Conservation (phyloP, 2,113 vertebrate genomes). For the Nesogale talazaci region DNA sequence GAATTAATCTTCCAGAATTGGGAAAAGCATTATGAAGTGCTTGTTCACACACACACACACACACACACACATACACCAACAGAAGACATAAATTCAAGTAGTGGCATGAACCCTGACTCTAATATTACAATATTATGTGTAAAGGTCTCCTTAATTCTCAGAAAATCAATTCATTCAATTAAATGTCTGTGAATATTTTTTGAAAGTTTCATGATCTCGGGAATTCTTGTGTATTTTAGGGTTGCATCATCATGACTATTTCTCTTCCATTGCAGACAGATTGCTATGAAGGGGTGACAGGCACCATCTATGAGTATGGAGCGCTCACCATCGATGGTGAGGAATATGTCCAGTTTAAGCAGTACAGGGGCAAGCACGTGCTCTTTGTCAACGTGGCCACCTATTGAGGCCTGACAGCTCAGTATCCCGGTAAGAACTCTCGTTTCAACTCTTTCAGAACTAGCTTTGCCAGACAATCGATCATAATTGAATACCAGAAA, state of each 20-base stretch:
- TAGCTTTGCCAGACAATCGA: neutral
- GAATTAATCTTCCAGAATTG: neutral
- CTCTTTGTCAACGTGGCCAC: conserved; percentile 96
- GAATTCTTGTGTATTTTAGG: neutral
- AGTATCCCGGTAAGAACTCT: conserved; percentile 91
- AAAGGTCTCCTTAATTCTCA: neutral
- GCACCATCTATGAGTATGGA: conserved; percentile 89
- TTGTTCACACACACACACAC: neutral
- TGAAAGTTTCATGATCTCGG: neutral
- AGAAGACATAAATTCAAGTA: neutral
- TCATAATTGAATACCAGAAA: neutral
- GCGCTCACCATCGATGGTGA: conserved; percentile 88
- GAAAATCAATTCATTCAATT: neutral
- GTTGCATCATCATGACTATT: neutral
- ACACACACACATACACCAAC: neutral
- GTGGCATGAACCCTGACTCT: neutral
- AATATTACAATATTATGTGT: neutral
- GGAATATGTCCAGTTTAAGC: conserved; percentile 86
- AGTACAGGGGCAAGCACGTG: conserved; percentile 89
- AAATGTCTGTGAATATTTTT: neutral
- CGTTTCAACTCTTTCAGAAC: neutral
- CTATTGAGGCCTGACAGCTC: conserved; percentile 92
- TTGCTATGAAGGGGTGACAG: conserved; percentile 85
- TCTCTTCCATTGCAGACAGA: conserved; percentile 79
- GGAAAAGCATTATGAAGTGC: neutral